Conservation (phyloP, 1,140 invertebrate species). For the Atta texana region DNA sequence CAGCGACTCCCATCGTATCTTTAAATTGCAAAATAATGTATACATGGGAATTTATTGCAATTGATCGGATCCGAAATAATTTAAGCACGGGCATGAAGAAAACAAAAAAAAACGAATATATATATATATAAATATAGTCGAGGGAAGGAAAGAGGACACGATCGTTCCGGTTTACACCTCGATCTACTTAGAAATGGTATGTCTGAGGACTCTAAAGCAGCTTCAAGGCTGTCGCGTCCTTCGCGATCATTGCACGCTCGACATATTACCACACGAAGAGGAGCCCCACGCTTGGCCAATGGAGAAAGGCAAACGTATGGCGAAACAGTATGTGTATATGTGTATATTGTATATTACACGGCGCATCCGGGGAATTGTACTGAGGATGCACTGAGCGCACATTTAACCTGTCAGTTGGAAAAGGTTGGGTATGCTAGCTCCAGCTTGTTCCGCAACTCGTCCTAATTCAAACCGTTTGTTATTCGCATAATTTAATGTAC, state of each 20-base stretch:
- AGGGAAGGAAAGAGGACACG: too few species aligned
- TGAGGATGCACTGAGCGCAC: slow-evolving; percentile 48
- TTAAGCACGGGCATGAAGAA: background rate
- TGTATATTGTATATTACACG: background rate
- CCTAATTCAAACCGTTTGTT: slow-evolving; percentile 54
- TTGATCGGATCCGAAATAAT: background rate
- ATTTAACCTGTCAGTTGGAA: slow-evolving; percentile 44
- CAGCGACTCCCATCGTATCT: slow-evolving; percentile 5
- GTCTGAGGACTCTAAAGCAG: background rate
- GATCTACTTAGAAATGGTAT: slow-evolving; percentile 56
- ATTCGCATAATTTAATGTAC: slow-evolving; percentile 32
- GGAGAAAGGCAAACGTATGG: slow-evolving; percentile 48
- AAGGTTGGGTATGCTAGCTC: slow-evolving; percentile 39
- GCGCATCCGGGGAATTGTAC: slow-evolving; percentile 38
- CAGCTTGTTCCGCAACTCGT: slow-evolving; percentile 47
- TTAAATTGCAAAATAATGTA: background rate
- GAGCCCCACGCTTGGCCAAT: slow-evolving; percentile 18
- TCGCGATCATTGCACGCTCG: slow-evolving; percentile 59
- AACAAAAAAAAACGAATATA: background rate
- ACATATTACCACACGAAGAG: slow-evolving; percentile 49
- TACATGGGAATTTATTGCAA: background rate
- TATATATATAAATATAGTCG: background rate
- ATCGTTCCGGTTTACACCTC: slow-evolving; percentile 52
- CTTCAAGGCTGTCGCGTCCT: slow-evolving; percentile 62
- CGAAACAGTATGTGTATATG: background rate